Base-by-base conservation (phyloP, 2,888 invertebrate species). In the Corbicula japonica region DNA sequence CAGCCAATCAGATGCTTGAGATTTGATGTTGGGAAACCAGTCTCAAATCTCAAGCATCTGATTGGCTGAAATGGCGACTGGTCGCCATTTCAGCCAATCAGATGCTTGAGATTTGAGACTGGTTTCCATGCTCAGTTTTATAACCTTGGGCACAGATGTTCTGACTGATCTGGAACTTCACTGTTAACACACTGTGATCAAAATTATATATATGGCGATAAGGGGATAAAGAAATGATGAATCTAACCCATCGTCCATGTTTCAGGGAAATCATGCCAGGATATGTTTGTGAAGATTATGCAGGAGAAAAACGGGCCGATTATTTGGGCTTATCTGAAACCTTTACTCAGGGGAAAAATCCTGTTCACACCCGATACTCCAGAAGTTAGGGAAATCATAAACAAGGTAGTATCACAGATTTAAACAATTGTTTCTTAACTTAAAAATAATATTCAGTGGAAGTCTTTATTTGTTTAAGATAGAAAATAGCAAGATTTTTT, bases 311-410 rank as follows among this genome's bases (percentile, higher is more conserved):
- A 80, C 28, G 94, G 94, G 5, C 85, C 90, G 5, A 88, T 94
- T 5, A 86, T 93, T 30, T 94, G 94, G 93, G 86, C 90, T 1
- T 93, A 92, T 76, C 65, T 94, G 23, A 94, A 94, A 81, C 94
- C 94, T 1, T 83, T 94, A 34, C 79, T 94, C 58, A 74, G 89
- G 44, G 94, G 94, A 2, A 93, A 93, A 83, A 92, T 94, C 30
- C 82, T 93, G 2, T 94, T 86, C 80, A 83, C 93, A 4, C 94
- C 94, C 0, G 89, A 93, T 65, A 93, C 90, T 30, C 80, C 83
- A 3, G 72, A 83, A 23, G 91, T 92, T 1, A 82, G 86, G 34
- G 41, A 69, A 41, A 91, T 94, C 32, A 87, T 93, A 69, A 38
- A 75, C 44, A 85, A 91, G 87, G 92, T 91, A 70, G 70, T 66